Conservation (phyloP, 2,797 vertebrate species). For the Spinus pinus region DNA sequence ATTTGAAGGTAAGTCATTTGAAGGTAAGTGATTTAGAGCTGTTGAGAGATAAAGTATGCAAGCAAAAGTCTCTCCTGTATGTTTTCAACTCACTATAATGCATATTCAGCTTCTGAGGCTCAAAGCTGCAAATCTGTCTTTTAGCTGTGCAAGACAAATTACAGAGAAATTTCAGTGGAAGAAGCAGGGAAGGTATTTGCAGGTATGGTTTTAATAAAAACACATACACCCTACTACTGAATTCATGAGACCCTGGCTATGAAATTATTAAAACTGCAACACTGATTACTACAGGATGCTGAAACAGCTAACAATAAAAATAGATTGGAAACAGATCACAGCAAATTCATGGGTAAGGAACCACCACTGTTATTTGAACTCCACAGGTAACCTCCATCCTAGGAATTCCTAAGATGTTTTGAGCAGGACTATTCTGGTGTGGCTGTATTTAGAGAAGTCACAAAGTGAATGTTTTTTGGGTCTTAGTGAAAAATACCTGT, state of each 20-base stretch:
- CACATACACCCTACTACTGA: not conserved
- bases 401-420: not conserved
- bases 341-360: not conserved
- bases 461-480: not conserved
- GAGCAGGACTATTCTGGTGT: not conserved
- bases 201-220: not conserved
- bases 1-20: not conserved
- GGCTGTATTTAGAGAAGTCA: not conserved
- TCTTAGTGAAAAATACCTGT: not conserved
- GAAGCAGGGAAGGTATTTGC: not conserved
- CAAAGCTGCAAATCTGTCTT: not conserved
- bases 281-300: not conserved
- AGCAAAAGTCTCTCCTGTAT: not conserved
- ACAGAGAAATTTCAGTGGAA: not conserved
- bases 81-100: not conserved
- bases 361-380: not conserved
- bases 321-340: not conserved
- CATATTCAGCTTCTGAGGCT: not conserved
- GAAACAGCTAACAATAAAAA: not conserved
- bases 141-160: not conserved
- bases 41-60: not conserved
- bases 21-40: not conserved
- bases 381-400: not conserved
- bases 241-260: not conserved
- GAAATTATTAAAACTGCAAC: not conserved